A percentile compares a stretch with the other conserved stretches of the same genome.
These are phyloP conservation scores for Avahi laniger DNA, from an alignment of 2,797 vertebrate species.

Conservation along the genomic window DNA sequence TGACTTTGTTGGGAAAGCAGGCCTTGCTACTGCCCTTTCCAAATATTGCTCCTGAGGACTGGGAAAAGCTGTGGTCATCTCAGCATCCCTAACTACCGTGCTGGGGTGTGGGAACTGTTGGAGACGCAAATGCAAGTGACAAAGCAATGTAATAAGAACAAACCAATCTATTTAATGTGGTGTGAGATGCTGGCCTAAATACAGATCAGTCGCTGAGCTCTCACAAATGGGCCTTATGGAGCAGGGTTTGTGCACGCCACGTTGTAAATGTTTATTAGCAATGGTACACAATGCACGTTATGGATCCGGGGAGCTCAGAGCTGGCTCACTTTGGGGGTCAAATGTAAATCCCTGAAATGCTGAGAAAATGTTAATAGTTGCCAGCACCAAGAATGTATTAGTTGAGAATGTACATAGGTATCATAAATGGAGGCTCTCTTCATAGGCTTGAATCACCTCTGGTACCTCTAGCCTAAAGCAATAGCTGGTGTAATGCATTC, in stretches of 20 bases:
- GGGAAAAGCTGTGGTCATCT: constrained; percentile 28
- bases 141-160: constrained; percentile 69
- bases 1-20: neutral
- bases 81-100: constrained; percentile 42
- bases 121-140: constrained; percentile 39
- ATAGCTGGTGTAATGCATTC: neutral
- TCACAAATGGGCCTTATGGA: constrained; percentile 71
- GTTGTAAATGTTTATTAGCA: constrained; percentile 77
- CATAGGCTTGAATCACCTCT: constrained; percentile 13
- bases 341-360: constrained; percentile 67
- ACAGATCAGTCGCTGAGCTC: neutral
- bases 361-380: constrained; percentile 62
- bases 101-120: constrained; percentile 47
- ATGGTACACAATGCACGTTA: constrained; percentile 16
- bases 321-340: constrained; percentile 68
- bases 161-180: constrained; percentile 75
- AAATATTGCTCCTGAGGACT: neutral
- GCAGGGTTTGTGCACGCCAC: neutral
- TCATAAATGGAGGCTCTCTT: constrained; percentile 29
- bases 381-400: neutral
- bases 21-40: neutral
- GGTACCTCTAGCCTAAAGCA: neutral
- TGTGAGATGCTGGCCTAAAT: constrained; percentile 66
- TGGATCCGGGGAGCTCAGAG: constrained; percentile 38
- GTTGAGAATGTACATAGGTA: neutral